Base-by-base conservation (phyloP, 92 coral and sea anemone species). In the Palythoa grandis region DNA sequence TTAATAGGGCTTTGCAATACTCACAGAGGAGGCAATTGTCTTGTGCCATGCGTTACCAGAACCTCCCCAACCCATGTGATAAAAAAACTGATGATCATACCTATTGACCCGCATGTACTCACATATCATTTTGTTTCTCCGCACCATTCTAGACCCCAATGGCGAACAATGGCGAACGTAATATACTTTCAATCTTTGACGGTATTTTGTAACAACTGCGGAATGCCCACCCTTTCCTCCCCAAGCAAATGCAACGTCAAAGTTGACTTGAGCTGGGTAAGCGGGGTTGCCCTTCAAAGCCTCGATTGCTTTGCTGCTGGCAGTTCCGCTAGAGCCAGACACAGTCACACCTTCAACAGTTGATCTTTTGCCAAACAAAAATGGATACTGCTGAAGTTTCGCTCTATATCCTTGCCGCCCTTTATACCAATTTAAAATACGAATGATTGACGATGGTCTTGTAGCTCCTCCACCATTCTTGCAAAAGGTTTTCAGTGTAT, bases 171-270 rank as follows among this genome's bases (percentile, higher is more conserved):
- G 76, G 22, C 73, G 88, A 16, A 56, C 25, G 4, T 78, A 88
- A 16, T 87, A 68, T 14, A 53, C 69, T 52, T 61, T 70, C 10
- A 43, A 56, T 50, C 58, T 71, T 57, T 72, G 73, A 40, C 82
- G 73, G 77, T 87, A 90, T 56, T 66, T 77, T 35, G 90, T 87
- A n/a, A 76, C 90, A 48, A 90, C 80, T 56, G 86, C 88, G 1
- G 77, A 9, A 83, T 77, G 88, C 3, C 72, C 86, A 4, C 7
- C 43, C 52, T 58, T 58, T 5, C 38, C 19, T 7, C 15, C 70
- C 23, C 52, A 50, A 35, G 13, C 20, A 3, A n/a, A 53, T 3
- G 78, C 52, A 24, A 53, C 47, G 39, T 88, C 48, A 13, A 43
- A 39, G 47, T 20, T 48, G 3, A 87, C 76, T 57, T 57, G 40